Percentiles rank a stretch among this genome's conserved stretches.
These are phyloP conservation scores for Cloeon dipterum DNA, from an alignment of 2,888 invertebrate genomes.

Conservation along the genomic window DNA sequence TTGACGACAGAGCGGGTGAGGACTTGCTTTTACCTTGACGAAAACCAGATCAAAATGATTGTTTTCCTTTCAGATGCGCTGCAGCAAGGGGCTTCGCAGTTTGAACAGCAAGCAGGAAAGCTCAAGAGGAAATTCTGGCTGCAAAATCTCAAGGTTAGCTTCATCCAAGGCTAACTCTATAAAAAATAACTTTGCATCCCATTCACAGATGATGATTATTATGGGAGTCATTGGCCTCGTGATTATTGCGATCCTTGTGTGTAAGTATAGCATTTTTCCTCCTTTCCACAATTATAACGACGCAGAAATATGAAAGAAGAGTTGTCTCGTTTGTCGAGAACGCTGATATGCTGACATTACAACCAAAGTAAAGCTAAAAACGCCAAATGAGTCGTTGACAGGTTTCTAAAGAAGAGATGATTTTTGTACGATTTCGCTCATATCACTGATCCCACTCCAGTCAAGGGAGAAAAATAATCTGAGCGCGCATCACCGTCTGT, in stretches of 20 bases:
- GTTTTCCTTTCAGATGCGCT: conserved; percentile 77
- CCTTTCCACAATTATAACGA: background rate
- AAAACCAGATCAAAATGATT: too few species aligned
- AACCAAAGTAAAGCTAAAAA: background rate
- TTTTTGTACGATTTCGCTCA: too few species aligned
- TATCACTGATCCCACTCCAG: too few species aligned
- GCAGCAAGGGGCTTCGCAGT: conserved; percentile 85
- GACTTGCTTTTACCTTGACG: background rate
- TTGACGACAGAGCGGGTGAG: conserved; percentile 69
- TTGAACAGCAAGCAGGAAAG: conserved; percentile 92
- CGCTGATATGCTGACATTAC: background rate
- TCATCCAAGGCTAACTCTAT: too few species aligned
- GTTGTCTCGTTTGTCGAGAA: too few species aligned
- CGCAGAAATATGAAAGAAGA: background rate
- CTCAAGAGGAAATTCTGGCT: conserved; percentile 94
- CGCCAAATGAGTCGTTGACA: background rate
- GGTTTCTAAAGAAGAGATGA: background rate
- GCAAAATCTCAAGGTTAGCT: conserved; percentile 78
- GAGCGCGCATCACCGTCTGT: background rate
- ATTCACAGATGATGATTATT: conserved; percentile 68
- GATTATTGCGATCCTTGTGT: conserved; percentile 66
- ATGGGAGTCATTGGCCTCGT: conserved; percentile 65
- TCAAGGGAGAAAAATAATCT: too few species aligned
- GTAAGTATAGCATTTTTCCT: conserved; percentile 34
- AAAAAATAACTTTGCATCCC: too few species aligned